Base-by-base conservation (phyloP, 2,888 invertebrate species). In the Hesperia comma region DNA sequence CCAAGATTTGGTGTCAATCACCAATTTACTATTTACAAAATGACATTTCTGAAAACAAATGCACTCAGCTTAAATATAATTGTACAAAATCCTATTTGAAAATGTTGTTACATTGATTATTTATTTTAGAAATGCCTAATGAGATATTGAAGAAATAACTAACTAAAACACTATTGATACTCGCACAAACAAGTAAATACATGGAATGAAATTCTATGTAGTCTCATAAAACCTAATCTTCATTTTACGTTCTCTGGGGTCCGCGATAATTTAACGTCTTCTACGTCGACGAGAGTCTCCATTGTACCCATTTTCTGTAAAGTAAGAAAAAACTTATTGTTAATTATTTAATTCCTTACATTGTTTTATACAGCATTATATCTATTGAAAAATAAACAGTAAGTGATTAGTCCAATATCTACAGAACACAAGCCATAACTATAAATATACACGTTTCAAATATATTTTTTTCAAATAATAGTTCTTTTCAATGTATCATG, bases 261-360 rank as follows among this genome's bases (percentile, higher is more conserved):
- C 67, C 68, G 51, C 68, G 61, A 69, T 74, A 68, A 70, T 82
- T 85, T 86, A 92, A 73, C 92, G 89, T 82, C 92, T 88, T 75
- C 88, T 87, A 74, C 91, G 91, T 72, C 92, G 90, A 75, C 90
- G 90, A 54, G 92, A 88, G 77, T 92, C 92, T 55, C 92, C 92
- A 76, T 92, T 92, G 79, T 86, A 76, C 76, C 92, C 92, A 72
- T 92, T 92, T 81, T 91, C 92, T 92, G 91, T 69, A 90, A 92
- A 70, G 72, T 80, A 81, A 80, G 77, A 81, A 77, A 71, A 68
- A 68, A 55, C 19, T 32, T 17, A 41, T 12, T 26, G 8, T 57
- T 61, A 61, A 58, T 37, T 10, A 17, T 33, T 49, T 2, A 41
- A 17, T 33, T 33, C 12, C 2, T 1, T 7, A 43, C 14, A 46